Conservation (phyloP, 35 echinoderm and acorn worm genomes). For the Chiridota heheva region DNA sequence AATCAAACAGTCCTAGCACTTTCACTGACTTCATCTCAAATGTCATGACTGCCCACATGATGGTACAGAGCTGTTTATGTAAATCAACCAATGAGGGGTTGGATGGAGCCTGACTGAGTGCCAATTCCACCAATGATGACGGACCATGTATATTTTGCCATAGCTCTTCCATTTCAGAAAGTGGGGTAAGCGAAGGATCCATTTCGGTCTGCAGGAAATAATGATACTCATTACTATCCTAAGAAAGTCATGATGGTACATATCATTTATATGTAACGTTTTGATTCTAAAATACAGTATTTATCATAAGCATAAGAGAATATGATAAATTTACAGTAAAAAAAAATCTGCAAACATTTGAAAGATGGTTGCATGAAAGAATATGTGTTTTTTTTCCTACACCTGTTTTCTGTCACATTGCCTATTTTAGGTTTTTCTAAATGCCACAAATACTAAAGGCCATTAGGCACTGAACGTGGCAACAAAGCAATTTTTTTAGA, state of each 20-base stretch:
- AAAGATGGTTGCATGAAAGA: too few species aligned
- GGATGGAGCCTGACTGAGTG: constrained; percentile 68
- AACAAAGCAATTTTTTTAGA: too few species aligned
- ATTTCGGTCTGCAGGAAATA: constrained; percentile 54
- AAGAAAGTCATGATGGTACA: neutral
- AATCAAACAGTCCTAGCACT: constrained; percentile 79
- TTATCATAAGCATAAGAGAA: too few species aligned
- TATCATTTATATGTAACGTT: neutral
- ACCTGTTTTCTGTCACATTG: too few species aligned
- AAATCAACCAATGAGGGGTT: constrained; percentile 81
- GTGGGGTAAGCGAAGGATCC: constrained; percentile 64
- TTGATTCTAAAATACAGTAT: too few species aligned
- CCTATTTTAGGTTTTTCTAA: too few species aligned
- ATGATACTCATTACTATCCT: neutral
- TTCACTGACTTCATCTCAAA: constrained; percentile 88
- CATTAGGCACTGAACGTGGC: too few species aligned
- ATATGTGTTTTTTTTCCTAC: too few species aligned
- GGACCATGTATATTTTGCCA: constrained; percentile 93
- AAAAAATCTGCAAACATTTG: too few species aligned
- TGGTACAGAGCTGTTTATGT: constrained; percentile 87
- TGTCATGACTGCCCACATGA: constrained; percentile 84
- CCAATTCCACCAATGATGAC: constrained; percentile 78
- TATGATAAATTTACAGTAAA: too few species aligned
- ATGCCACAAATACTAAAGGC: too few species aligned
- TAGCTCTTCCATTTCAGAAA: constrained; percentile 78